Evolutionary conservation across 1,140 invertebrate species (phyloP).

Genomic region (Brachionus paranguensis): DNA sequence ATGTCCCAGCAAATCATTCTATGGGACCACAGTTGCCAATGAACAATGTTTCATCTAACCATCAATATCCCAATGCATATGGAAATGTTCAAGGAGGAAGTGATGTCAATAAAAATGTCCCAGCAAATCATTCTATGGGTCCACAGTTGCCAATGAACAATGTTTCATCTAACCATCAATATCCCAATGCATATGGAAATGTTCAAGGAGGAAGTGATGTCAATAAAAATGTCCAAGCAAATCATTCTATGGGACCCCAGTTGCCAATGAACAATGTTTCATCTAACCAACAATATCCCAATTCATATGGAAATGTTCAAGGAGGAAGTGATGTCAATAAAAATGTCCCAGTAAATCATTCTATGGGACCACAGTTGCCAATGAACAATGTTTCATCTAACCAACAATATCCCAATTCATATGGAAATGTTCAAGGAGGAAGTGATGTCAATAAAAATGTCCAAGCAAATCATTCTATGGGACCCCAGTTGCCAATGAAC

Average conservation of each 20-base stretch:
- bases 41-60: background rate
- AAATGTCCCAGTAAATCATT: background rate
- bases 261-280: background rate
- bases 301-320: background rate
- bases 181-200: background rate
- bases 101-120: background rate
- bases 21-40: background rate
- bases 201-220: background rate
- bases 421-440: background rate
- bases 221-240: background rate
- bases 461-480: background rate
- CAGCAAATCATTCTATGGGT: background rate
- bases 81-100: background rate
- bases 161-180: background rate
- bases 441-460: background rate
- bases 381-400: background rate
- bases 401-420: background rate
- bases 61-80: background rate
- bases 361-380: background rate
- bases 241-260: background rate
- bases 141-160: background rate
- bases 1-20: background rate
- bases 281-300: background rate
- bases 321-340: background rate
- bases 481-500: background rate